phyloP scores from a whole-genome alignment of 2,888 invertebrate genomes.

The Apotomis turbidana region DNA sequence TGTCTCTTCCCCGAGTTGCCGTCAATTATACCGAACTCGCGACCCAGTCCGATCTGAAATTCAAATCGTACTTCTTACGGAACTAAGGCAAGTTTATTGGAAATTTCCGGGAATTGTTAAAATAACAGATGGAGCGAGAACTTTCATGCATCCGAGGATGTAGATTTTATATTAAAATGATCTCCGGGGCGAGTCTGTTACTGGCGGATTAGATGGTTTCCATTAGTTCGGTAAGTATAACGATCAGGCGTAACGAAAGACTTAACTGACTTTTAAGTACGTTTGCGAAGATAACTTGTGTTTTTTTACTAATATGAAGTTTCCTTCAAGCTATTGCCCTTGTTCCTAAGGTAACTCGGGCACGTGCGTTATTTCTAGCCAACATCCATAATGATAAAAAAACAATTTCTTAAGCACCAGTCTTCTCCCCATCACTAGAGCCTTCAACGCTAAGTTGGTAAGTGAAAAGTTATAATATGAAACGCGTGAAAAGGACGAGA shows the following conservation, averaged over 20 bases:
- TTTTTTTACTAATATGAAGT: no score
- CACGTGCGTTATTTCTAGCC: no score
- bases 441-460: not conserved
- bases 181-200: not conserved
- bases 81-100: slow-evolving; percentile 33
- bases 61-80: slow-evolving; percentile 35
- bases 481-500: not conserved
- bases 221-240: not conserved
- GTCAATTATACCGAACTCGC: slow-evolving; percentile 11
- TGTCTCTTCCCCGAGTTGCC: not conserved
- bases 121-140: slow-evolving; percentile 26
- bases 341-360: no score
- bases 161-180: slow-evolving; percentile 21
- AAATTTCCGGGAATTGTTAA: slow-evolving; percentile 35
- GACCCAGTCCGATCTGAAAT: slow-evolving; percentile 24
- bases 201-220: not conserved
- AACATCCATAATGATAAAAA: not conserved
- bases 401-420: not conserved
- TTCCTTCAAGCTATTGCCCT: no score
- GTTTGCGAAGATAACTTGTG: no score
- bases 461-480: slow-evolving; percentile 3
- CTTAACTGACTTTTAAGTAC: not conserved
- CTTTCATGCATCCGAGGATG: slow-evolving; percentile 5
- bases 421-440: not conserved
- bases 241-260: not conserved